Evolutionary conservation across 2,888 invertebrate species (phyloP), one percentile per base, ranked within the genome.

Genomic region (Xestia ashworthii): DNA sequence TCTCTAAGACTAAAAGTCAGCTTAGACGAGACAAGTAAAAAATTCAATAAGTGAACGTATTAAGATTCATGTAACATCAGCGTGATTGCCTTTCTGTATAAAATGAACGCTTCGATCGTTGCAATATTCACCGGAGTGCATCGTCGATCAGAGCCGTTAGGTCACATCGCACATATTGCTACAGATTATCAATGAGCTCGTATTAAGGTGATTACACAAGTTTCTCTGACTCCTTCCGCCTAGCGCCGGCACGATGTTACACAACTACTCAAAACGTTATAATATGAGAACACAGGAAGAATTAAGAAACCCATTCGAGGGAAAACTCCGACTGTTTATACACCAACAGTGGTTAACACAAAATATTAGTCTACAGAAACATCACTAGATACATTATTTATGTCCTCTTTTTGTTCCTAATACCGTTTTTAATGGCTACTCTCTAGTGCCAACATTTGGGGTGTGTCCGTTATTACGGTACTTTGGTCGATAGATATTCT

Each of bases 191-290:
- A 84, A 85, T 84, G 81, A 77, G 71, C 65, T 81, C 19, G 64
- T 73, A 66, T 75, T 76, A 85, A 86, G 81, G 84, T 78, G 84
- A 83, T 89, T 87, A 83, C 82, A 82, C 67, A 87, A 86, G 88
- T 86, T 82, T 69, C 80, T 72, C 38, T 64, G 68, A 32, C 78
- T 74, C 69, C 84, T 90, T 89, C 83, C 88, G 83, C 76, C 69
- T 80, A 76, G 55, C 67, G 62, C 75, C 76, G 76, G 48, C 48
- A 46, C 72, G 77, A 74, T 66, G 75, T 83, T 74, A 74, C 77
- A 71, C 75, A 74, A 86, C 75, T 67, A 78, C 16, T 70, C 67
- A 66, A 77, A 77, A 64, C 70, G 64, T 58, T 74, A 71, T 62
- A 74, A 71, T 72, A 81, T 74, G 41, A 74, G 66, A 69, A 78